Base-by-base conservation (phyloP, 2,888 invertebrate species). In the Orchestes rusci region DNA sequence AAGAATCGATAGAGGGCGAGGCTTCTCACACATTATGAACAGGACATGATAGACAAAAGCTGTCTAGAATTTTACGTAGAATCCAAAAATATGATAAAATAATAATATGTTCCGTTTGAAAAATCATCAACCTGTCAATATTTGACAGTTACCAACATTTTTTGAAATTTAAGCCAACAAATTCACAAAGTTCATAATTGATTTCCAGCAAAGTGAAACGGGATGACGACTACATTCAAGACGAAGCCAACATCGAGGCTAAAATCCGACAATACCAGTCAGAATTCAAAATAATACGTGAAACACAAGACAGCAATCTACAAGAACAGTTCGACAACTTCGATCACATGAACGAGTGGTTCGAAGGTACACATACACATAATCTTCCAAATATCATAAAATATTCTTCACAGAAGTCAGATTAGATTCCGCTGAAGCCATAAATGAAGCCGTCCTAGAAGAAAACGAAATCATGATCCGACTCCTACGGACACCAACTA, bases 341-440 rank as follows among this genome's bases (percentile, higher is more conserved):
- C 16, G 40, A 49, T 7, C 3, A 39, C 7, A 13, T 50, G 4
- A 29, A 43, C 4, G 16, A 50, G 5, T 57, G 56, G 56, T 55
- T 54, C 43, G 28, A 50, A 20, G 54, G 56, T 56, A 45, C 33
- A 20, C 3, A 36, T 7, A 5, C 5, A 23, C 10, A 23, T 23
- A 7, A 10, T 10, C 10, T 23, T 5, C 7, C 5, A 23, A 23
- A 37, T 27, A 4, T 13, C 15, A 2, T 17, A 17, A 16, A 3
- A 7, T 8, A 3, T 5, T 17, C 12, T 43, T 45, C 35, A 30
- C n/a, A 55, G 55, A 40, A 13, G 44, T 52, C 31, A 43, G 48
- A 27, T 16, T 16, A 4, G 52, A 53, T 4, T 53, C 55, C 1
- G 39, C 18, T n/a, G 20, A 42, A 5, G 45, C 50, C 46, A 48